Evolutionary conservation across 2,797 vertebrate genomes (phyloP).

Genomic region (Characodon lateralis): DNA sequence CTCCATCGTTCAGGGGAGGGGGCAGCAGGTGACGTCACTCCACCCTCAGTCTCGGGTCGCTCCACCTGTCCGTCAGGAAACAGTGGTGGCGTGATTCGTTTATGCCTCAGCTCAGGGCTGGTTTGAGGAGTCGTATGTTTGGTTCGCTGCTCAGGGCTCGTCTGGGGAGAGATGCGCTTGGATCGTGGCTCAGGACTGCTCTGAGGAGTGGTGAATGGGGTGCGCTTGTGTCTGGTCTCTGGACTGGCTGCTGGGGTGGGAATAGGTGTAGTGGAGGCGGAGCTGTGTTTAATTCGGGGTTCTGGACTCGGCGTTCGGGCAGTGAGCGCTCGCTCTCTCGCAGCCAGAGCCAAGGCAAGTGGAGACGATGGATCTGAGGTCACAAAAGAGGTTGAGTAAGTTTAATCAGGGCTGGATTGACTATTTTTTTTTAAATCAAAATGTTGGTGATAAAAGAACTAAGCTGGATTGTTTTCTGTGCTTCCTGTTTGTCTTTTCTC

Average conservation of each 20-base stretch:
- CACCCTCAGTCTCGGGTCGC: slow-evolving; percentile 86
- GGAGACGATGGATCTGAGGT: slow-evolving; percentile 91
- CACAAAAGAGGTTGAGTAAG: neutral
- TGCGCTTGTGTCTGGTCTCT: slow-evolving; percentile 83
- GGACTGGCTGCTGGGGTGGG: slow-evolving; percentile 81
- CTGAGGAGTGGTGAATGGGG: slow-evolving; percentile 71
- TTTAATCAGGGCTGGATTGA: neutral
- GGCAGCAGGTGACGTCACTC: slow-evolving; percentile 86
- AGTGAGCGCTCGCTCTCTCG: slow-evolving; percentile 92
- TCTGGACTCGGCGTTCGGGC: slow-evolving; percentile 80
- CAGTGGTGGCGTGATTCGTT: slow-evolving; percentile 70
- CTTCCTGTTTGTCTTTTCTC: neutral
- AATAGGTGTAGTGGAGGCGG: slow-evolving; percentile 70
- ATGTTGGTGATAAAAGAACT: neutral
- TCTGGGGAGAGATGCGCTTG: slow-evolving; percentile 76
- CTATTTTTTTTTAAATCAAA: neutral
- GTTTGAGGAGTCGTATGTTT: slow-evolving; percentile 77
- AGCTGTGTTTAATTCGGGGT: slow-evolving; percentile 68
- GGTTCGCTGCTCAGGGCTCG: slow-evolving; percentile 70
- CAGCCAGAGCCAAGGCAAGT: slow-evolving; percentile 94
- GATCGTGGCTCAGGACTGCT: slow-evolving; percentile 74
- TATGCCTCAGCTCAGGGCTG: slow-evolving; percentile 85
- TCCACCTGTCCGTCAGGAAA: slow-evolving; percentile 85
- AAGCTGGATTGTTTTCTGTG: neutral
- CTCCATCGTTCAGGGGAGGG: slow-evolving; percentile 83